A percentile compares a stretch with the other conserved stretches of the same genome.
Evolutionary conservation across 2,113 vertebrate species (phyloP).

Genomic region (Dipodomys merriami): DNA sequence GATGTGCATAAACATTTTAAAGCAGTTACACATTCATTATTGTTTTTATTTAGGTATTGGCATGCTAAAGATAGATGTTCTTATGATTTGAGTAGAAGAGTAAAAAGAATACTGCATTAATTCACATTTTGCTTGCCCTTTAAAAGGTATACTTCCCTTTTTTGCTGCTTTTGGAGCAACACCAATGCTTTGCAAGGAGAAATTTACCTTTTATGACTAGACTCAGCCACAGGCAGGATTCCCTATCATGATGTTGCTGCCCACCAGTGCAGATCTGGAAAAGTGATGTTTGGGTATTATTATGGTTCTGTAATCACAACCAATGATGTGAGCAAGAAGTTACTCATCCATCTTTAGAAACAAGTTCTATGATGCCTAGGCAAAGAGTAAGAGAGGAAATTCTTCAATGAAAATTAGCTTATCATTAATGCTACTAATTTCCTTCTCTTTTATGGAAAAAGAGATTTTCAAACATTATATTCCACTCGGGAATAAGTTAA

Average conservation of each 20-base stretch:
- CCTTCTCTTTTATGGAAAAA: not conserved
- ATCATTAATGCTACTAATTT: not conserved
- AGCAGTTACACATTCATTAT: not conserved
- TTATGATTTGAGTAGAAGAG: not conserved
- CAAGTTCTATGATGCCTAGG: not conserved
- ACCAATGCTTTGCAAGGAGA: not conserved
- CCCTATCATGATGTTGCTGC: not conserved
- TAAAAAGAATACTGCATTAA: not conserved
- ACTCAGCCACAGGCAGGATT: not conserved
- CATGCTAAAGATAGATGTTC: not conserved
- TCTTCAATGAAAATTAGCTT: not conserved
- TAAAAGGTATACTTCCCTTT: not conserved
- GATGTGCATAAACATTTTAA: not conserved
- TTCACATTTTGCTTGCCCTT: not conserved
- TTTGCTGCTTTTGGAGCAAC: not conserved
- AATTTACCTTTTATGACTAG: not conserved
- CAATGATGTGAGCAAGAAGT: not conserved
- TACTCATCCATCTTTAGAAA: conserved; percentile 22
- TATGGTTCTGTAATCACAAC: not conserved
- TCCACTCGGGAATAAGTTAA: not conserved
- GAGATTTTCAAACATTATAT: not conserved
- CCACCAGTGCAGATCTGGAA: not conserved
- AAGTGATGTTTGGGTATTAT: not conserved
- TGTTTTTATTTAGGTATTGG: not conserved
- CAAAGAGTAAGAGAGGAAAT: not conserved